Base-by-base conservation (phyloP, 1,140 invertebrate genomes). In the Heterodera schachtii region DNA sequence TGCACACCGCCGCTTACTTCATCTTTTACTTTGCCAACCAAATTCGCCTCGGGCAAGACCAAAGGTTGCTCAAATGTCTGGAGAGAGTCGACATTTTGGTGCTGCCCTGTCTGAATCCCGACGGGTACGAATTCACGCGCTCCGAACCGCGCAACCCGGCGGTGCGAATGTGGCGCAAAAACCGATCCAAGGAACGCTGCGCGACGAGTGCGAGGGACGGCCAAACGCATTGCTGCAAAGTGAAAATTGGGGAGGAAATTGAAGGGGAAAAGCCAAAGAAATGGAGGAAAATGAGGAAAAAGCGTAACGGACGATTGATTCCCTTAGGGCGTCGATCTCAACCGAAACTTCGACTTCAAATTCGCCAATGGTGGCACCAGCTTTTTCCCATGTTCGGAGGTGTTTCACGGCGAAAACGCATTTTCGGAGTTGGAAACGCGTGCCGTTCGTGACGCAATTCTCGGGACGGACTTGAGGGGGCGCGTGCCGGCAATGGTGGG, bases 81-180 rank as follows among this genome's bases (percentile, higher is more conserved):
- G 86, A 91, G 47, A 83, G 86, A 0, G 88, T 91, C 67, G 90
- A 91, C 78, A 92, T 92, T 88, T 92, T 93, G 84, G 89, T 94
- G 77, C 89, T 94, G 82, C 94, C 93, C 0, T 90, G 93, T 43
- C 84, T 92, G 1, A 94, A 94, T 90, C 93, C 93, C 8, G 94
- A 94, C 79, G 84, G 87, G 16, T 88, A 90, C 67, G 88, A 89
- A 75, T 90, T 82, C 85, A 89, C 87, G 21, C 75, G 88, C 31
- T 84, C 87, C 11, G 88, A 88, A 52, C 87, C 84, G 2, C 44
- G 82, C 43, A 88, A 88, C 69, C 87, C 87, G 44, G 79, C 84
- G 57, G 85, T 88, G n/a, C 57, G 87, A 75, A 69, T 89, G 49
- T 89, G 87, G 87, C 73, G 87, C 11, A 89, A 89, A 75, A 89